Conservation (phyloP, 2,888 invertebrate genomes). For the Acanthosepion lycidas region DNA sequence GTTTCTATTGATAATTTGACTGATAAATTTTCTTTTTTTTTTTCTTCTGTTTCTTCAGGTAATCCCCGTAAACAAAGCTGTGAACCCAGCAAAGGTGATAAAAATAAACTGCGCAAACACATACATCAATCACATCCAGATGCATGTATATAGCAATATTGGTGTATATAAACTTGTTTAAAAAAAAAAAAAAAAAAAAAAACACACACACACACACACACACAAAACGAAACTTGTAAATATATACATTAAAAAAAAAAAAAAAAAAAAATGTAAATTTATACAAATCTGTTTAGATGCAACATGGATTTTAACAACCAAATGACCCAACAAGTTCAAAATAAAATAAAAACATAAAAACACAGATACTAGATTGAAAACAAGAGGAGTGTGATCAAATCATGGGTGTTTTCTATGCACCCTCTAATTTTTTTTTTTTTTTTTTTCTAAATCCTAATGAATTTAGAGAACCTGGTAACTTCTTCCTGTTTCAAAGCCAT, state of each 20-base stretch:
- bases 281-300: not conserved
- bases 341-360: not conserved
- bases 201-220: no score
- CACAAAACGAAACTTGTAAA: not conserved
- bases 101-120: constrained; percentile 65
- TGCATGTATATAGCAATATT: constrained; percentile 58
- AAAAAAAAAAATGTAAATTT: constrained; percentile 15
- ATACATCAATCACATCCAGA: constrained; percentile 57
- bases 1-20: not conserved
- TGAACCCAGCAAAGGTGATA: constrained; percentile 67
- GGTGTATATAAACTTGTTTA: constrained; percentile 41
- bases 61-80: constrained; percentile 68
- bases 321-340: not conserved
- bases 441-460: not conserved
- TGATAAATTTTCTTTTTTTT: not conserved
- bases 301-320: not conserved
- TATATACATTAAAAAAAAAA: not conserved
- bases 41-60: constrained; percentile 57
- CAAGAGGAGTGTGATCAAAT: not conserved
- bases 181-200: not conserved
- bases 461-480: not conserved
- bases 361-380: not conserved
- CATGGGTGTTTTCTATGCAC: not conserved
- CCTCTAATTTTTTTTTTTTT: not conserved
- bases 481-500: constrained; percentile 14